A percentile compares a stretch with the other conserved stretches of the same genome.
Conservation (phyloP, 2,113 vertebrate species). For the Dendrocopos noguchii region DNA sequence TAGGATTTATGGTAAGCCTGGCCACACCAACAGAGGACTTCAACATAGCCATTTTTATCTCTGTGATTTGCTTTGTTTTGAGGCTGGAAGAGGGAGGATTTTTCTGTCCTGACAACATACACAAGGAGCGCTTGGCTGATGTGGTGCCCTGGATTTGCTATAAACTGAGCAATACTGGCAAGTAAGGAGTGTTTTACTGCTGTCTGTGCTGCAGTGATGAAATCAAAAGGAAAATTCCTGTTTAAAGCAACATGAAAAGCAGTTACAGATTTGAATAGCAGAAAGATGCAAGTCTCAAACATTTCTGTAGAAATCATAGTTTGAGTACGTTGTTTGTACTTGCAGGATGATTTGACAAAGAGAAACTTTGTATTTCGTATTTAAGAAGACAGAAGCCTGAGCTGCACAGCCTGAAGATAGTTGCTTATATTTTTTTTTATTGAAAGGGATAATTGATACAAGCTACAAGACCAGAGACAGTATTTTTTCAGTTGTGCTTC, state of each 20-base stretch:
- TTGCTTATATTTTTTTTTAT: background rate
- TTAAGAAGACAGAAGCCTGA: background rate
- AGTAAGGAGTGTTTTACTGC: background rate
- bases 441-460: background rate
- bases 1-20: background rate
- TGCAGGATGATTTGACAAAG: background rate
- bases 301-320: background rate
- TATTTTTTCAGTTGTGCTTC: background rate
- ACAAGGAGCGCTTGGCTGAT: slow-evolving; percentile 36
- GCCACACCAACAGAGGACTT: background rate
- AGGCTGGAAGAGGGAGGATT: background rate
- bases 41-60: background rate
- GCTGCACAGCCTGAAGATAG: background rate
- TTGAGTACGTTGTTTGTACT: background rate
- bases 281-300: background rate
- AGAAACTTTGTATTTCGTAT: background rate
- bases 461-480: background rate
- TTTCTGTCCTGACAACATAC: background rate
- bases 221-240: slow-evolving; percentile 27
- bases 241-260: background rate
- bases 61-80: background rate
- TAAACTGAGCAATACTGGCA: slow-evolving; percentile 18
- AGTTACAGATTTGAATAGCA: background rate
- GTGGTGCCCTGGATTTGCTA: background rate
- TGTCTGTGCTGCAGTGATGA: background rate